Conservation (phyloP, 2,888 invertebrate species). For the Nomada ruficornis region DNA sequence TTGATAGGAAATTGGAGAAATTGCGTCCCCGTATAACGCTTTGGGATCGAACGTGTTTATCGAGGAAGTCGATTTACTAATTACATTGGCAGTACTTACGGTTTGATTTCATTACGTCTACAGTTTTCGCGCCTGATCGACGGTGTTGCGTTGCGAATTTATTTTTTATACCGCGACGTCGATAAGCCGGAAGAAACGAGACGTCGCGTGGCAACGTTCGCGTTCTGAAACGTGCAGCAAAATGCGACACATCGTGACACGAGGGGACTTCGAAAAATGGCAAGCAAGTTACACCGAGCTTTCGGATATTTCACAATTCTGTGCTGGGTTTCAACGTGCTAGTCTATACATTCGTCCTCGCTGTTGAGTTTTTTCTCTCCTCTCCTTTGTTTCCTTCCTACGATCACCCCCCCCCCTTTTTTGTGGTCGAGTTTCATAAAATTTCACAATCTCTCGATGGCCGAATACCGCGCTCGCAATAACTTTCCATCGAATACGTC, state of each 20-base stretch:
- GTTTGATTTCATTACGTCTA: too few species aligned
- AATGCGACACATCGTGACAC: constrained; percentile 41
- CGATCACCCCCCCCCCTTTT: not conserved
- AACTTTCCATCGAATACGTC: constrained; percentile 48
- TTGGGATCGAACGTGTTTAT: not conserved
- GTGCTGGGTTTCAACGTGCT: constrained; percentile 53
- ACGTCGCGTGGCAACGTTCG: not conserved
- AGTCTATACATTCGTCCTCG: constrained; percentile 59
- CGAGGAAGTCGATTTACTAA: not conserved
- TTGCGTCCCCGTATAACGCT: not conserved
- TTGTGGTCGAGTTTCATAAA: constrained; percentile 48
- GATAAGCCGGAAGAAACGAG: not conserved
- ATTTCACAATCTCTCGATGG: constrained; percentile 55
- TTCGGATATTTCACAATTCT: constrained; percentile 66
- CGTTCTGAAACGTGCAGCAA: constrained; percentile 29
- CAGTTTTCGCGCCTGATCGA: not conserved
- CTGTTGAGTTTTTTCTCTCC: constrained; percentile 23
- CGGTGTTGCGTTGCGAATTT: not conserved
- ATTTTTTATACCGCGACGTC: not conserved
- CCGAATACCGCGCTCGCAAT: constrained; percentile 54
- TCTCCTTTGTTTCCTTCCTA: not conserved
- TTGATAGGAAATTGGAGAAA: not conserved
- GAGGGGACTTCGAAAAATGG: not conserved
- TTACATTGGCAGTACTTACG: too few species aligned
- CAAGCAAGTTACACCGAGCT: constrained; percentile 41